Percentiles rank a stretch among this genome's conserved stretches.
Evolutionary conservation across 2,797 vertebrate genomes (phyloP).

Genomic region (Notolabrus celidotus): DNA sequence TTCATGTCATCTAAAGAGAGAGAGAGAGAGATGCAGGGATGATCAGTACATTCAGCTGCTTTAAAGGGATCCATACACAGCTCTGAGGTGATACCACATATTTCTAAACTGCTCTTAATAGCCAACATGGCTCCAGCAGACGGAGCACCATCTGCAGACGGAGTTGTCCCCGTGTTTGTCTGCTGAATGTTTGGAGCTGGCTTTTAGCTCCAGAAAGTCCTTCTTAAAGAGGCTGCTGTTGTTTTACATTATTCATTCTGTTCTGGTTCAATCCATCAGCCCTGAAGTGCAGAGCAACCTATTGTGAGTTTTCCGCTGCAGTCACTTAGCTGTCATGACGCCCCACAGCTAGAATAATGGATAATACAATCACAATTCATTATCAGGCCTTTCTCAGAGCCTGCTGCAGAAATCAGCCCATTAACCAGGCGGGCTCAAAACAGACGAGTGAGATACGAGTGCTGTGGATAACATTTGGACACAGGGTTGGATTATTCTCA

Average conservation of each 20-base stretch:
- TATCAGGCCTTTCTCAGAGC: slow-evolving; percentile 4
- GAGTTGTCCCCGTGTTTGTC: background rate
- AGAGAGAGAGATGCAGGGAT: too few relatives aligned
- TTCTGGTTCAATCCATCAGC: slow-evolving; percentile 3
- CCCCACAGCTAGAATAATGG: slow-evolving; percentile 28
- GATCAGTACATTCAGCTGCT: too few relatives aligned
- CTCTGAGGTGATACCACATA: background rate
- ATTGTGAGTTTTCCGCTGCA: slow-evolving; percentile 10
- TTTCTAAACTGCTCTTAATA: background rate
- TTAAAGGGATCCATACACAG: background rate
- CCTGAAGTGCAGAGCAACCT: slow-evolving; percentile 1
- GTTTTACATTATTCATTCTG: slow-evolving; percentile 39
- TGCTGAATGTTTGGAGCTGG: background rate
- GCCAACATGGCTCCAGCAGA: background rate
- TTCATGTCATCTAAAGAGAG: slow-evolving; percentile 95
- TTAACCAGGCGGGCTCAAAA: slow-evolving; percentile 22
- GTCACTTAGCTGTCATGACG: slow-evolving; percentile 21
- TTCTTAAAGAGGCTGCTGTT: background rate
- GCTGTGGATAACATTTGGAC: slow-evolving; percentile 8
- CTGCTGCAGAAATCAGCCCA: slow-evolving; percentile 29
- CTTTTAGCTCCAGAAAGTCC: slow-evolving; percentile 14
- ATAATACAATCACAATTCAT: slow-evolving; percentile 41
- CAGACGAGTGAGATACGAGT: slow-evolving; percentile 19
- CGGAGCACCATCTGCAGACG: background rate
- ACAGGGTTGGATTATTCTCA: slow-evolving; percentile 25